Evolutionary conservation across 2,888 invertebrate species (phyloP).

Genomic region (Melinaea marsaeus): DNA sequence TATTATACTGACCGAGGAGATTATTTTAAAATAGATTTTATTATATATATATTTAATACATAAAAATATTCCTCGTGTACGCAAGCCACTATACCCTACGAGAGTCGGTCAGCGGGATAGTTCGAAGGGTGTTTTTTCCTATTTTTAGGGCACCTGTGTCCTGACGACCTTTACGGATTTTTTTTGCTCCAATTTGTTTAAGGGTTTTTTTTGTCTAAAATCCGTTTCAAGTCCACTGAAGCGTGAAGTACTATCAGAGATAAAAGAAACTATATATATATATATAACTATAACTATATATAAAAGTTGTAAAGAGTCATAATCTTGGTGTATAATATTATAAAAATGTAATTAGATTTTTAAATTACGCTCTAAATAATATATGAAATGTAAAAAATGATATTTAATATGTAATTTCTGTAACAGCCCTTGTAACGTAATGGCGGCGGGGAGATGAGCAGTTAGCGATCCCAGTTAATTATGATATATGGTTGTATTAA

Average conservation of each 20-base stretch:
- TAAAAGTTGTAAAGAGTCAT: neutral
- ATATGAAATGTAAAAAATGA: neutral
- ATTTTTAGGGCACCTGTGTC: slow-evolving; percentile 55
- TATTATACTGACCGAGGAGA: neutral
- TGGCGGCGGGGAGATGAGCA: slow-evolving; percentile 8
- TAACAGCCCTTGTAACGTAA: slow-evolving; percentile 8
- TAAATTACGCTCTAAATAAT: neutral
- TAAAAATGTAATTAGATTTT: no score
- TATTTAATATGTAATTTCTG: slow-evolving; percentile 1
- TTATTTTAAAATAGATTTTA: neutral
- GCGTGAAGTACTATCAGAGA: slow-evolving; percentile 13
- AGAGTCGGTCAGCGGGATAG: slow-evolving; percentile 48
- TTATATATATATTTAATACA: no score
- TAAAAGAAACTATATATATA: slow-evolving; percentile 8
- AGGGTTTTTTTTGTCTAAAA: slow-evolving; percentile 28
- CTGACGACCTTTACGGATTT: slow-evolving; percentile 37
- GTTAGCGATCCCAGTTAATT: slow-evolving; percentile 20
- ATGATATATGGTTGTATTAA: slow-evolving; percentile 26
- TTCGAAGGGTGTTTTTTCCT: slow-evolving; percentile 54
- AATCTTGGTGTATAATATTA: neutral
- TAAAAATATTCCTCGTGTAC: slow-evolving; percentile 22
- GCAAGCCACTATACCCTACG: slow-evolving; percentile 34
- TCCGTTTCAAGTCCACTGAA: slow-evolving; percentile 19
- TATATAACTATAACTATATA: neutral
- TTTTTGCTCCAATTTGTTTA: slow-evolving; percentile 35